Evolutionary conservation across 2,888 invertebrate genomes (phyloP), one percentile per base, ranked within the genome.

Genomic region (Drosophila testacea): DNA sequence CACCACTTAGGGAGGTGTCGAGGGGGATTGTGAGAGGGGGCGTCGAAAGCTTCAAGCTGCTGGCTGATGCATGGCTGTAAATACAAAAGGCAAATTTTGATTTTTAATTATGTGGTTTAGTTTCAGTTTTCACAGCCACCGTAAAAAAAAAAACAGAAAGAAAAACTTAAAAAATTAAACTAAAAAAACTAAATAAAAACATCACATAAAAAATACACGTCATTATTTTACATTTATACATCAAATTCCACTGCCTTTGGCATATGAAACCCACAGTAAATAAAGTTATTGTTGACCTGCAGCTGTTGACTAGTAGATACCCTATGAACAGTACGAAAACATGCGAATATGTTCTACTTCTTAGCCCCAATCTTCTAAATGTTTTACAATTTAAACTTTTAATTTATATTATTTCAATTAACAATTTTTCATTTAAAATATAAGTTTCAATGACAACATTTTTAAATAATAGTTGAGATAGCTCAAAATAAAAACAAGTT

Each of bases 41-140:
- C 30, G 28, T 59, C 27, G 32, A 51, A 56, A 57, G 44, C 64
- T 59, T 81, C 50, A 88, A 67, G 69, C 74, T 64, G 71, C 67
- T 50, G 69, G 65, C 64, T 61, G 76, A 79, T 77, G 66, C 85
- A 86, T 86, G 72, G 82, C 85, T 86, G 73, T 22, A 81, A 78
- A 39, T 50, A 60, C 11, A 66, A 73, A 47, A 47, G 56, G 46
- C 16, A 47, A 22, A 22, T 22, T 52, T 44, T 28, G 44, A 28
- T 28, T 38, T 48, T 52, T 65, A 52, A 60, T 46, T 54, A 71
- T 22, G 22, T 22, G 22, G 32, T 67, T 55, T 42, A 54, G 30
- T 52, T 42, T 46, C 36, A 46, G 13, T 51, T 51, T 76, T 83
- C 62, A 56, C 72, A 80, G 69, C 59, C 16, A 55, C 30, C 34